Evolutionary conservation across 2,113 vertebrate genomes (phyloP).

Genomic region (Oryzias curvinotus): DNA sequence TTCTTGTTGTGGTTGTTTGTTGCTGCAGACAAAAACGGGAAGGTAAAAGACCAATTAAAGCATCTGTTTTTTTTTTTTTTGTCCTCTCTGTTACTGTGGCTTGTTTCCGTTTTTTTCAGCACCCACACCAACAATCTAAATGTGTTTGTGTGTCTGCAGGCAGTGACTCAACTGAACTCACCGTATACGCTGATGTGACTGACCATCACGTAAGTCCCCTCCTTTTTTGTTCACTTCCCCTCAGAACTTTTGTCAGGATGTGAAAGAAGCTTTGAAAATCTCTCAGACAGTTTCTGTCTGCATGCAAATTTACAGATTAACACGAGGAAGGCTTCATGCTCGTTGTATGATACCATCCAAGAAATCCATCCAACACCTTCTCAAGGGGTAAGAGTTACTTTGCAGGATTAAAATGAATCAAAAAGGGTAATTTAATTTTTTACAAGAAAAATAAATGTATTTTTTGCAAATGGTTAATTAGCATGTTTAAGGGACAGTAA

Average conservation of each 20-base stretch:
- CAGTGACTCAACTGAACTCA: conserved; percentile 16
- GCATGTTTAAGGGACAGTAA: not conserved
- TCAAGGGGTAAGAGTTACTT: conserved; percentile 26
- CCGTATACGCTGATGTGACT: conserved; percentile 34
- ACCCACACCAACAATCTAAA: not conserved
- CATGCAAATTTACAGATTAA: conserved; percentile 1
- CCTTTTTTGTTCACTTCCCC: no score
- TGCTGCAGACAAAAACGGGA: not conserved
- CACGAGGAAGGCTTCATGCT: not conserved
- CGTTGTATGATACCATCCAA: conserved; percentile 58
- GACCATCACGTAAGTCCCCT: conserved; percentile 20
- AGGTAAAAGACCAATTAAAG: conserved; percentile 12
- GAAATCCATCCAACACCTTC: fast-evolving
- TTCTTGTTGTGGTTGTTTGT: not conserved
- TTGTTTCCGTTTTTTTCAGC: not conserved
- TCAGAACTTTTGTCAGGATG: not conserved
- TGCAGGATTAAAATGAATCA: not conserved
- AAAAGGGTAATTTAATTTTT: not conserved
- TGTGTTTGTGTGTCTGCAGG: not conserved
- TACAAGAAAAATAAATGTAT: no score
- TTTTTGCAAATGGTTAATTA: no score
- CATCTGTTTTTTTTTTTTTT: not conserved
- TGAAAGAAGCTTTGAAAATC: not conserved
- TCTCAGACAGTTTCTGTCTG: not conserved
- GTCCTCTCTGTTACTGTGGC: fast-evolving